These are phyloP conservation scores for Octodon degus DNA, from an alignment of 2,113 vertebrate species.

Conservation along the genomic window DNA sequence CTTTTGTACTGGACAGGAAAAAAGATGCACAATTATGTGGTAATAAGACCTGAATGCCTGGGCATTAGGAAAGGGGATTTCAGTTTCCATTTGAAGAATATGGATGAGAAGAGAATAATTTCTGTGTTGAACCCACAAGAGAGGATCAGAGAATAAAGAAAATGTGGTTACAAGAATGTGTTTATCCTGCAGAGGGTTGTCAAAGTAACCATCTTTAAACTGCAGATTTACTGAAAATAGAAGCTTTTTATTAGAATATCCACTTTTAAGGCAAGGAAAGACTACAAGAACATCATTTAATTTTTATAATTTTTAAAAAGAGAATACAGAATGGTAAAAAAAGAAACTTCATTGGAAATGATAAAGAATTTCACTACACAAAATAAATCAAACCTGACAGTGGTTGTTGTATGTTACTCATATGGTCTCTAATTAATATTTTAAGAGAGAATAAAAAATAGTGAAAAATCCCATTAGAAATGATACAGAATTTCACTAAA, in stretches of 20 bases:
- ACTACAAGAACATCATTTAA: background rate
- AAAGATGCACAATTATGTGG: background rate
- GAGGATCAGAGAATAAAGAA: background rate
- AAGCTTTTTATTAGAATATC: background rate
- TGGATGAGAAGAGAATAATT: background rate
- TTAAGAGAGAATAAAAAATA: too few species aligned
- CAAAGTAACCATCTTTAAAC: background rate
- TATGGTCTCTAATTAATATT: too few species aligned
- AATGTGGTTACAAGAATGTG: background rate
- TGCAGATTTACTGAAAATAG: background rate
- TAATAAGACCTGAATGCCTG: background rate
- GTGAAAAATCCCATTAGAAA: too few species aligned
- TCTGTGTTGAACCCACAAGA: background rate
- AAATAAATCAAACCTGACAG: too few species aligned
- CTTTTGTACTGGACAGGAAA: background rate
- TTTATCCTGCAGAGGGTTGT: background rate
- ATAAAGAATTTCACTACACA: too few species aligned
- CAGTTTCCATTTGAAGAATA: background rate
- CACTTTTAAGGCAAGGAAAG: background rate
- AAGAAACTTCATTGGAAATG: too few species aligned
- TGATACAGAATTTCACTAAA: too few species aligned
- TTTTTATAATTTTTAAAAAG: too few species aligned
- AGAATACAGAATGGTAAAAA: too few species aligned
- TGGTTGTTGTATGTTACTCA: too few species aligned
- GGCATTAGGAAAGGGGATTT: background rate